Conservation (phyloP, 2,113 vertebrate genomes). For the Pachycephala philippinensis region DNA sequence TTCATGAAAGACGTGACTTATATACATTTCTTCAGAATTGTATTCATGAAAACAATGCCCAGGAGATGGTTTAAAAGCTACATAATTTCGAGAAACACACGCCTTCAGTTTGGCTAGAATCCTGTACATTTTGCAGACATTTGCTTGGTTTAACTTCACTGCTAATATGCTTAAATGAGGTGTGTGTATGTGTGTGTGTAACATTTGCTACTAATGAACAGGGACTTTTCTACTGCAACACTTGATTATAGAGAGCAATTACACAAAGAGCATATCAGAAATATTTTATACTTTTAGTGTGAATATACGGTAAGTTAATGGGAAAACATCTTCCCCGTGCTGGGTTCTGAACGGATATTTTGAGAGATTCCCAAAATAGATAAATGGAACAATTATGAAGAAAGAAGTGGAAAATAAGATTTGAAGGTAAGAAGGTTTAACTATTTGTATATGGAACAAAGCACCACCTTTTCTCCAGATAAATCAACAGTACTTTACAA, state of each 20-base stretch:
- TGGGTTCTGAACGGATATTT: not conserved
- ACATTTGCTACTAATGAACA: not conserved
- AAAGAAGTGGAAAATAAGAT: not conserved
- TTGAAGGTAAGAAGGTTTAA: not conserved
- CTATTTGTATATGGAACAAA: not conserved
- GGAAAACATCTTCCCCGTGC: not conserved
- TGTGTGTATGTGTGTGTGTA: not conserved
- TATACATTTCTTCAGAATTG: not conserved
- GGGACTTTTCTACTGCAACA: not conserved
- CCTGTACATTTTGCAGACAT: not conserved
- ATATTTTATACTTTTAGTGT: not conserved
- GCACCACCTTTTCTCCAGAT: not conserved
- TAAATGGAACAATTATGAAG: not conserved
- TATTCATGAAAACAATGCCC: conserved; percentile 8
- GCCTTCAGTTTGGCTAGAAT: not conserved
- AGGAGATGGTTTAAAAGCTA: conserved; percentile 12
- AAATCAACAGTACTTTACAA: not conserved
- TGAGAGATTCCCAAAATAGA: not conserved
- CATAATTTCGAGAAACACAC: not conserved
- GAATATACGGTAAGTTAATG: not conserved
- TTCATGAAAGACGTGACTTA: not conserved
- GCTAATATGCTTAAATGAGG: not conserved
- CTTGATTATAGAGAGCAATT: not conserved
- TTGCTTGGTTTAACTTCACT: not conserved
- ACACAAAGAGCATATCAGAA: not conserved